Percentiles rank a stretch among this genome's conserved stretches.
Evolutionary conservation across 2,888 invertebrate species (phyloP).

Genomic region (Plebejus anna): DNA sequence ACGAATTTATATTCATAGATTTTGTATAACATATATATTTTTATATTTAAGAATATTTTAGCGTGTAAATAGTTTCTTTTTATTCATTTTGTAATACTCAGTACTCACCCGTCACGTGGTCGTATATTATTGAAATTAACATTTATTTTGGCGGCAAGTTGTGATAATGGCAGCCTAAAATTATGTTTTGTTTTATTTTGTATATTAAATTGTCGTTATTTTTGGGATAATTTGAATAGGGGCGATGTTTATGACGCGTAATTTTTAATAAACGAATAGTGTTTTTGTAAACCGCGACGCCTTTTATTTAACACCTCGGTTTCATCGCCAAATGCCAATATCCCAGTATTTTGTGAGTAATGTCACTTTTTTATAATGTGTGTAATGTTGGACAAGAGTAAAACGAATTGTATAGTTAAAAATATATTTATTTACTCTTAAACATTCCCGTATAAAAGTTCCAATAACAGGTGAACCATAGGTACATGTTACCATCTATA

Average conservation of each 20-base stretch:
- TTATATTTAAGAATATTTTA: conserved; percentile 35
- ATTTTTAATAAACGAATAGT: conserved; percentile 57
- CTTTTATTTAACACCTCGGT: conserved; percentile 39
- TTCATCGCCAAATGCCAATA: background rate
- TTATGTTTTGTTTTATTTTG: conserved; percentile 39
- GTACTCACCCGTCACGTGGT: conserved; percentile 14
- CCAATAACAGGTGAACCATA: background rate
- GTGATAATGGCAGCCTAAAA: conserved; percentile 42
- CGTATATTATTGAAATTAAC: conserved; percentile 27
- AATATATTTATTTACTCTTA: conserved; percentile 15
- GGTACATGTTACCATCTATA: background rate
- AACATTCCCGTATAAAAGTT: background rate
- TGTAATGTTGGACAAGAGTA: background rate
- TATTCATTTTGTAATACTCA: conserved; percentile 30
- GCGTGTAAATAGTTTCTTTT: conserved; percentile 38
- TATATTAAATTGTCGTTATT: conserved; percentile 47
- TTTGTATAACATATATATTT: conserved; percentile 40
- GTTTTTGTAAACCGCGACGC: conserved; percentile 49
- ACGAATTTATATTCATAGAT: conserved; percentile 35
- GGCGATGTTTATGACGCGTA: conserved; percentile 49
- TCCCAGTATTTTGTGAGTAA: background rate
- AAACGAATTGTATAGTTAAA: background rate
- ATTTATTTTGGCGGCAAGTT: conserved; percentile 34
- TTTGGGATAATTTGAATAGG: conserved; percentile 41
- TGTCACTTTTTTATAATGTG: background rate